Evolutionary conservation across 2,113 vertebrate genomes (phyloP), one percentile per base, ranked within the genome.

Genomic region (Plotosus lineatus): DNA sequence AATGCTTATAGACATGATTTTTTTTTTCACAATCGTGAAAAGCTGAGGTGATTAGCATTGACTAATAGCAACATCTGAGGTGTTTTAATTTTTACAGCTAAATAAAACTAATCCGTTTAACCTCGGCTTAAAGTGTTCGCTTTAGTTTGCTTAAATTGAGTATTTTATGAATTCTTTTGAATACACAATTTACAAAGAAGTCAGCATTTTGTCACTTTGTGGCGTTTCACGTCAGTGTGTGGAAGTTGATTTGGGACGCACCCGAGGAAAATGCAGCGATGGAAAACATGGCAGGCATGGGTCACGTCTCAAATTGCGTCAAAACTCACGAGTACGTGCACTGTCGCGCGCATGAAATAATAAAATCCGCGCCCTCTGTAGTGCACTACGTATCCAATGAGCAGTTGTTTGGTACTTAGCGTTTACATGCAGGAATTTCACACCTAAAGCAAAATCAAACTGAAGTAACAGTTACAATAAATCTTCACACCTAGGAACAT

Each of bases 221-320:
- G 38, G 63, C 4, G 63, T 14, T 42, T 11, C 10, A n/a, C 10
- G 21, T 4, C 15, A 26, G 1, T 4, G 65, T 46, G 66, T 28
- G 66, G 38, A 3, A 8, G n/a, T 71, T 42, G 26, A 46, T 17
- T 71, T 71, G 66, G 66, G 66, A 71, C 66, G 66, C 66, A 71
- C 66, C 66, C 42, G n/a, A 19, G 12, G 40, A 65, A 42, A 68
- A 68, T 40, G 23, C 23, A 12, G n/a, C 65, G 65, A 69, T 40
- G 66, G n/a, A 48, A 48, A 48, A 71, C 42, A 0, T n/a, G 28
- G 40, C 6, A 3, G 12, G n/a, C n/a, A 17, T 3, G n/a, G 66
- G 42, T 1, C 42, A 33, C 23, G 42, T 71, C 14, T n/a, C 14
- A 31, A 71, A 46, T 28, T 1, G 26, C n/a, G 6, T 26, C 1